A percentile compares a stretch with the other conserved stretches of the same genome.
Conservation (phyloP, 2,888 invertebrate genomes). For the Brachypterus glaber region DNA sequence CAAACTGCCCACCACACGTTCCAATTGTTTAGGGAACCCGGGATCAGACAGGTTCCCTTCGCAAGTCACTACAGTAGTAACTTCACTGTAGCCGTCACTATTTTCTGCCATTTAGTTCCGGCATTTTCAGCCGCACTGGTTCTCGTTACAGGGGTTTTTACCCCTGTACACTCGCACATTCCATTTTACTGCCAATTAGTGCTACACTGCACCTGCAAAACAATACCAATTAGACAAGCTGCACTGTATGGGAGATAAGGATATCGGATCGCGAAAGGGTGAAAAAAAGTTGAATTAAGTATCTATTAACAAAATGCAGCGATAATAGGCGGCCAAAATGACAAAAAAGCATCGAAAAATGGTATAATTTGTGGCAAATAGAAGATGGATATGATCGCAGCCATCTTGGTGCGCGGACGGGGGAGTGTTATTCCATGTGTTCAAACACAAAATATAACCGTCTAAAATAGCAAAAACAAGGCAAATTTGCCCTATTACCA, state of each 20-base stretch:
- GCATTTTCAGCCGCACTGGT: constrained; percentile 16
- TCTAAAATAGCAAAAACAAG: constrained; percentile 6
- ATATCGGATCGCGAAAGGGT: too few species aligned
- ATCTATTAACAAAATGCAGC: too few species aligned
- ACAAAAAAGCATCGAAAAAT: too few species aligned
- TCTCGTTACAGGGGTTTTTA: too few species aligned
- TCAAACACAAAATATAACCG: constrained; percentile 35
- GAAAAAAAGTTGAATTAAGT: too few species aligned
- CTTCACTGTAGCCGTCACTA: constrained; percentile 66
- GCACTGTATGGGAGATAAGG: too few species aligned
- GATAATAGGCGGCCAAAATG: too few species aligned
- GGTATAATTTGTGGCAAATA: too few species aligned
- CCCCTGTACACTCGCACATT: too few species aligned
- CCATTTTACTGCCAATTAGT: too few species aligned
- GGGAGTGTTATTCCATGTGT: constrained; percentile 45
- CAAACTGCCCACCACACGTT: constrained; percentile 66
- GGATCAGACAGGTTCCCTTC: constrained; percentile 86
- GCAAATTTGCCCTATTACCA: constrained; percentile 8
- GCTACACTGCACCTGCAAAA: too few species aligned
- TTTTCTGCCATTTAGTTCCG: constrained; percentile 64
- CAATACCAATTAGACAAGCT: too few species aligned
- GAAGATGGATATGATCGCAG: constrained; percentile 40
- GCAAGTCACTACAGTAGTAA: constrained; percentile 76
- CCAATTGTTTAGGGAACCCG: constrained; percentile 71
- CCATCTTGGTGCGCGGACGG: constrained; percentile 43